Percentiles rank a stretch among this genome's conserved stretches.
Evolutionary conservation across 2,888 invertebrate genomes (phyloP).

Genomic region (Tineola bisselliella): DNA sequence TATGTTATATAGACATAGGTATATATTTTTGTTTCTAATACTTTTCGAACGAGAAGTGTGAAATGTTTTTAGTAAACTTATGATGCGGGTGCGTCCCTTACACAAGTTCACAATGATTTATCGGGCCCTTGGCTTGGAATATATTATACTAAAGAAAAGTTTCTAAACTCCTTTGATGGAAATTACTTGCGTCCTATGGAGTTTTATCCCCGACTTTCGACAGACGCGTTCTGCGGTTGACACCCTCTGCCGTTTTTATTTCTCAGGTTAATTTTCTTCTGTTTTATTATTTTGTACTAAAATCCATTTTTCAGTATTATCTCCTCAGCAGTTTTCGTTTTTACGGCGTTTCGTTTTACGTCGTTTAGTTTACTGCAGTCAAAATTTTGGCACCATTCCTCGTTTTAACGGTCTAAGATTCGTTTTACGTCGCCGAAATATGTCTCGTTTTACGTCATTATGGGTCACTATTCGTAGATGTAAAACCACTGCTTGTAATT

Average conservation of each 20-base stretch:
- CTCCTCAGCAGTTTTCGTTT: no score
- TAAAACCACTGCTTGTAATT: no score
- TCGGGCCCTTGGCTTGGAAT: constrained; percentile 11
- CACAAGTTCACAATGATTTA: constrained; percentile 10
- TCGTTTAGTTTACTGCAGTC: no score
- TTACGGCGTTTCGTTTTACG: no score
- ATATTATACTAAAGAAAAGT: neutral
- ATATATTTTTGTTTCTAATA: no score
- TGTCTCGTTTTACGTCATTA: no score
- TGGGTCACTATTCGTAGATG: no score
- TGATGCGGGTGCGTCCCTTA: neutral
- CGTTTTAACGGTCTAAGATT: no score
- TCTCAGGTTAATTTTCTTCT: neutral
- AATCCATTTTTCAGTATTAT: no score
- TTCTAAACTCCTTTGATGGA: neutral
- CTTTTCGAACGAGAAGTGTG: neutral
- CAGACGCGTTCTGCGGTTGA: neutral
- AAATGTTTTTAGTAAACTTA: neutral
- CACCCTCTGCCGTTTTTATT: neutral
- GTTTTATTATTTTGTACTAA: neutral
- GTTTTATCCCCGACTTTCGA: neutral
- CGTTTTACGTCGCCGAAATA: no score
- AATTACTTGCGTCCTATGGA: neutral
- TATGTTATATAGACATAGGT: no score
- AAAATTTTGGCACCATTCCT: no score